These are phyloP conservation scores for Drosophila eohydei DNA, from an alignment of 2,888 invertebrate species.

Conservation along the genomic window DNA sequence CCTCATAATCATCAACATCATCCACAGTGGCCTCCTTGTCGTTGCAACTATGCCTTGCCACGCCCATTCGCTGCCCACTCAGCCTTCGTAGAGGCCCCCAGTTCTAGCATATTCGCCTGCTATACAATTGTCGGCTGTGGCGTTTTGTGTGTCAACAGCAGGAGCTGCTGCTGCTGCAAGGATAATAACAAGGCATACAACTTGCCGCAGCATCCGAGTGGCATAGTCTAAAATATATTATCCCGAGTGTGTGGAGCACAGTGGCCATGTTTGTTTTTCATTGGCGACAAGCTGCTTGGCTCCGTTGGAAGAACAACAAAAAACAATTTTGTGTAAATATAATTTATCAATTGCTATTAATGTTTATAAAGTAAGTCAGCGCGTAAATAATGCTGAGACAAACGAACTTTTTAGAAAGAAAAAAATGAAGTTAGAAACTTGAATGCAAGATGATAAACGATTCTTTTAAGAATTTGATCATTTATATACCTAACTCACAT, in stretches of 20 bases:
- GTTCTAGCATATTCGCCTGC: conserved; percentile 29
- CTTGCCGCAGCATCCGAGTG: conserved; percentile 31
- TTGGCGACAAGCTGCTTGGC: conserved; percentile 22
- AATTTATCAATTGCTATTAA: conserved; percentile 8
- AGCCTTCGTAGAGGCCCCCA: not conserved
- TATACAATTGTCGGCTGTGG: conserved; percentile 46
- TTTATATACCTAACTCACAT: too few species aligned
- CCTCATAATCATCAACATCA: conserved; percentile 47
- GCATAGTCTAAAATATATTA: conserved; percentile 37
- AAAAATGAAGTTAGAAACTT: not conserved
- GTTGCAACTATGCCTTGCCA: conserved; percentile 7
- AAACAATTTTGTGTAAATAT: conserved; percentile 7
- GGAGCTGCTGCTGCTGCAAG: conserved; percentile 38
- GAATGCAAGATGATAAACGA: too few species aligned
- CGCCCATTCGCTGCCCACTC: not conserved
- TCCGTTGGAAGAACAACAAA: not conserved
- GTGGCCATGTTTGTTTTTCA: conserved; percentile 27
- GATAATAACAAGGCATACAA: conserved; percentile 45
- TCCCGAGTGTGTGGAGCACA: conserved; percentile 14
- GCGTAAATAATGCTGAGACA: conserved; percentile 7
- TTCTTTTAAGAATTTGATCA: too few species aligned
- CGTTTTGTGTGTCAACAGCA: conserved; percentile 53
- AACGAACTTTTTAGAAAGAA: not conserved
- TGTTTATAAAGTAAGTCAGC: not conserved
- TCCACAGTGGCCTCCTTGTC: conserved; percentile 31